Percentiles rank a stretch among this genome's conserved stretches.
Evolutionary conservation across 2,888 invertebrate genomes (phyloP).

Genomic region (Tyria jacobaeae): DNA sequence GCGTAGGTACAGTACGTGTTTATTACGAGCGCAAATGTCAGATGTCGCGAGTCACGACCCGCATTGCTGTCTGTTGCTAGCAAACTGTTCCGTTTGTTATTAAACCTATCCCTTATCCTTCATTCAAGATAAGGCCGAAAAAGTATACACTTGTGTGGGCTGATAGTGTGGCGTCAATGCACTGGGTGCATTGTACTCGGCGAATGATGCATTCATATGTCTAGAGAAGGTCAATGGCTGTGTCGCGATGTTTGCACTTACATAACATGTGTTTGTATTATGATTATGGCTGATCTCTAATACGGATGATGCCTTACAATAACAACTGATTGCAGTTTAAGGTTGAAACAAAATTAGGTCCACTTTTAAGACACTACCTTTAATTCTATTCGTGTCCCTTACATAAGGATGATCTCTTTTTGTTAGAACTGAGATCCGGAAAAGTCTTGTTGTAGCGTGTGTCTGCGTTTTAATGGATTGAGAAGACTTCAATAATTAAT

Average conservation of each 20-base stretch:
- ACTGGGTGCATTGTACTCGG: constrained; percentile 76
- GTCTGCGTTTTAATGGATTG: too few relatives aligned
- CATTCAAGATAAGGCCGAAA: constrained; percentile 67
- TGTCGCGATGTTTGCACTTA: constrained; percentile 70
- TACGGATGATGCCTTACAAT: constrained; percentile 26
- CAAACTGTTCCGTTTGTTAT: constrained; percentile 49
- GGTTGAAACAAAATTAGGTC: constrained; percentile 6
- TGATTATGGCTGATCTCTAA: constrained; percentile 66
- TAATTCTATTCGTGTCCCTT: neutral
- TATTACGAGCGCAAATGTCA: constrained; percentile 39
- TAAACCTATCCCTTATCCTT: constrained; percentile 62
- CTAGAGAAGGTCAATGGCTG: constrained; percentile 81
- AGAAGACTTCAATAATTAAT: too few relatives aligned
- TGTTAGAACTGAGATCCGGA: too few relatives aligned
- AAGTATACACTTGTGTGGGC: constrained; percentile 78
- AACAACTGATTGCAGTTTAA: constrained; percentile 29
- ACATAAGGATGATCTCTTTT: neutral
- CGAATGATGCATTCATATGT: constrained; percentile 80
- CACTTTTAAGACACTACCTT: constrained; percentile 4
- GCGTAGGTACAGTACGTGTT: constrained; percentile 24
- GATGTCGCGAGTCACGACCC: constrained; percentile 32
- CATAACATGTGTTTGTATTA: constrained; percentile 73
- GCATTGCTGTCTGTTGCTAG: constrained; percentile 38
- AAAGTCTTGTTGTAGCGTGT: too few relatives aligned
- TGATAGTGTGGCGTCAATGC: constrained; percentile 72